These are phyloP conservation scores for Drosophila suboccidentalis DNA, from an alignment of 2,888 invertebrate genomes.

Conservation along the genomic window DNA sequence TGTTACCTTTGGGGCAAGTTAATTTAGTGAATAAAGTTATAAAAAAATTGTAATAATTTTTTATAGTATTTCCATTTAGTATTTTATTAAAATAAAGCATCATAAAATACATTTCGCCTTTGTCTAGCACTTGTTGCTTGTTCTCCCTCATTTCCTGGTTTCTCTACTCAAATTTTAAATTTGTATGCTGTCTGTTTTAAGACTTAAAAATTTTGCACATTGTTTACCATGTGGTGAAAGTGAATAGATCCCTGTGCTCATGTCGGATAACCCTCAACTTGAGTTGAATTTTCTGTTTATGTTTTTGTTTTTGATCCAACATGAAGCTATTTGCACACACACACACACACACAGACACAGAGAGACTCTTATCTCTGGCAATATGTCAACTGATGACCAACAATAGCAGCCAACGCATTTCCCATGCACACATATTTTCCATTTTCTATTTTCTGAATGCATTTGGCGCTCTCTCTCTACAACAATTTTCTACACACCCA, in stretches of 20 bases:
- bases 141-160: not conserved
- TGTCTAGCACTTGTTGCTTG: not conserved
- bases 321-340: slow-evolving; percentile 7
- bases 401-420: slow-evolving; percentile 43
- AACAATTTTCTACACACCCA: slow-evolving; percentile 27
- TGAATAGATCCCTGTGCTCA: slow-evolving; percentile 2
- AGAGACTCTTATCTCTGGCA: slow-evolving; percentile 53
- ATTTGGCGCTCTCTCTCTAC: slow-evolving; percentile 34
- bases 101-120: not conserved
- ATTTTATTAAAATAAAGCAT: not conserved
- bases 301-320: slow-evolving; percentile 10
- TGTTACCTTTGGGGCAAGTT: no score
- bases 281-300: slow-evolving; percentile 9
- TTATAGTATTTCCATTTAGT: not conserved
- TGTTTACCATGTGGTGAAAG: slow-evolving; percentile 21
- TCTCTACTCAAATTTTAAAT: not conserved
- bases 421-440: slow-evolving; percentile 38
- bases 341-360: not conserved
- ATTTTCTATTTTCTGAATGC: slow-evolving; percentile 54
- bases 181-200: not conserved
- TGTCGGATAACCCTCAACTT: slow-evolving; percentile 11
- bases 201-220: not conserved
- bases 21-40: no score
- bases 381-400: slow-evolving; percentile 64
- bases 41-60: not conserved